A percentile compares a stretch with the other conserved stretches of the same genome.
Evolutionary conservation across 2,888 invertebrate genomes (phyloP).

Genomic region (Epinotia demarniana): DNA sequence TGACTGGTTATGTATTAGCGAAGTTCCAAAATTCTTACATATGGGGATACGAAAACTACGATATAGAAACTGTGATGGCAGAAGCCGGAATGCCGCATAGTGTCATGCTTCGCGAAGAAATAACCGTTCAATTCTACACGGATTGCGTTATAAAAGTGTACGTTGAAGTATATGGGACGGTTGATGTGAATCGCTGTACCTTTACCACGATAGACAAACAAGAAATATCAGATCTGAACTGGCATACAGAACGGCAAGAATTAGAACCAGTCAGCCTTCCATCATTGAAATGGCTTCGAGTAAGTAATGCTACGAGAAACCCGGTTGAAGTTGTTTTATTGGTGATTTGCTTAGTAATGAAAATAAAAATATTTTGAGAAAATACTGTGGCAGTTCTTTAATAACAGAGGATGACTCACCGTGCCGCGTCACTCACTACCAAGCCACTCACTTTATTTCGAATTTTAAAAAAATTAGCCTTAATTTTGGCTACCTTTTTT

Average conservation of each 20-base stretch:
- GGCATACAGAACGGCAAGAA: not conserved
- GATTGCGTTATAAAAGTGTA: constrained; percentile 14
- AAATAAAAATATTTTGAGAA: not conserved
- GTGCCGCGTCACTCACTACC: no score
- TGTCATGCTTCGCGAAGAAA: constrained; percentile 15
- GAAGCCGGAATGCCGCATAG: constrained; percentile 17
- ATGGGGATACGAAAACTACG: constrained; percentile 23
- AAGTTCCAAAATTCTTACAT: constrained; percentile 19
- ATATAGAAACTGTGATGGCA: constrained; percentile 18
- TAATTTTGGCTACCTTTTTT: no score
- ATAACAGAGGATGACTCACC: no score
- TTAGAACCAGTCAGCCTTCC: not conserved
- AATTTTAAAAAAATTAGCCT: no score
- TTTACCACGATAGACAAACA: not conserved
- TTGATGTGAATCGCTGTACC: constrained; percentile 5
- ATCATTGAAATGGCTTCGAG: not conserved
- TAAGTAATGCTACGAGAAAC: not conserved
- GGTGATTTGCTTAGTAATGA: not conserved
- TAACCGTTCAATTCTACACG: constrained; percentile 3
- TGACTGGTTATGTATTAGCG: constrained; percentile 5
- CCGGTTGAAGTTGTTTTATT: not conserved
- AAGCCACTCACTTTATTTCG: no score
- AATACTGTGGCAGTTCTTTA: not conserved
- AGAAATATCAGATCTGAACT: not conserved
- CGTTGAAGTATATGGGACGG: not conserved